Evolutionary conservation across 2,113 vertebrate genomes (phyloP), one percentile per base, ranked within the genome.

Genomic region (Notarius lentiginosus): DNA sequence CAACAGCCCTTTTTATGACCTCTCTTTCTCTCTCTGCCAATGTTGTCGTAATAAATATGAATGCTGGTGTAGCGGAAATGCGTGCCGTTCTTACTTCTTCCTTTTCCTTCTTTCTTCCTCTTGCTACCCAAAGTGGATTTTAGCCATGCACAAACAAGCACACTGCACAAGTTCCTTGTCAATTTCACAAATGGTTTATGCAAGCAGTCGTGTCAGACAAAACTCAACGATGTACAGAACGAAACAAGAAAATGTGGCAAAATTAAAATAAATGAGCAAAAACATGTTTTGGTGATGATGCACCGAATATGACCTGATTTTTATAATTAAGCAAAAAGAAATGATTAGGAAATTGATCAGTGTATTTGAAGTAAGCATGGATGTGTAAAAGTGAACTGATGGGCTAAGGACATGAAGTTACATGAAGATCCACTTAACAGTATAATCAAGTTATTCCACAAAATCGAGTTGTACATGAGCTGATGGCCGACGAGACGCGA

Each of bases 1-100:
- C 91, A 93, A 94, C 96, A 95, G 92, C 92, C 90, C 91, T 96
- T 96, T 96, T 97, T 97, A 96, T 98, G 95, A 98, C 95, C 94
- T 95, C 90, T 94, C 93, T 94, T 92, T 94, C 89, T 94, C 93
- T 95, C 90, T 91, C 93, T 96, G 96, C 96, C 97, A 96, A 95
- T 98, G 95, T 96, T 97, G 96, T 97, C 94, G 96, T 97, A 99
- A 99, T 99, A 99, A 99, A 99, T 97, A 96, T 97, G 93, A 96
- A 97, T 93, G 95, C 97, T 98, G 96, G 96, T 97, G 96, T 97
- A 97, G 97, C 97, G 96, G 96, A 96, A 96, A 97, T 92, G 94
- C 90, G 91, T 97, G 96, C 94, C 95, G 96, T 95, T 90, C 76
- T 82, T 88, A 82, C 88, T 89, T 89, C 85, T 87, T 79, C 93